phyloP scores from a whole-genome alignment of 2,797 vertebrate species.

The Staurois parvus region DNA sequence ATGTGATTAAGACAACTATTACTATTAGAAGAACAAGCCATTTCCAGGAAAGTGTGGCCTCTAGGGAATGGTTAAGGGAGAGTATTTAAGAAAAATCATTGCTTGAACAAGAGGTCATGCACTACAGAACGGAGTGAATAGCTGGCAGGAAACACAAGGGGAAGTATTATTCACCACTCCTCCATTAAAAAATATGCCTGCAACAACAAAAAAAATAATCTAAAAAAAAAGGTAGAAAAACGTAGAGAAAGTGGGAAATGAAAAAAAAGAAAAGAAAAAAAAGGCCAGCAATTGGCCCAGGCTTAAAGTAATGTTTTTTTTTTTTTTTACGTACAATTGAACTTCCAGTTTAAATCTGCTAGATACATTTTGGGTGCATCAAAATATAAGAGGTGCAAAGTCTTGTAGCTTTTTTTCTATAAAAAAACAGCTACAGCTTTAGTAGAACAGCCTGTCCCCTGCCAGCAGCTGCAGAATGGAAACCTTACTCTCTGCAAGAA shows the following conservation, averaged over 20 bases:
- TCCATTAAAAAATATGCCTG: not conserved
- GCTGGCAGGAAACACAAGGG: conserved; percentile 34
- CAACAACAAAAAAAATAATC: not conserved
- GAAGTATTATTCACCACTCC: conserved; percentile 20
- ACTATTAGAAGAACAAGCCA: conserved; percentile 1
- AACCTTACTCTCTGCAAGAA: no score
- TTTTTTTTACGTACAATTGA: not conserved
- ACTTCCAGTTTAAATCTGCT: no score
- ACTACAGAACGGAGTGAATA: not conserved
- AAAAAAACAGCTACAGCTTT: no score
- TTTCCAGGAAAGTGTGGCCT: conserved; percentile 28
- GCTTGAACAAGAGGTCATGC: conserved; percentile 19
- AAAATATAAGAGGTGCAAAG: no score
- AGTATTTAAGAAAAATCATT: not conserved
- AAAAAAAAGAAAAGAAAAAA: not conserved
- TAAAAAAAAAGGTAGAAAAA: not conserved
- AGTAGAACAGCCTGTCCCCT: no score
- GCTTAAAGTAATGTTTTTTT: no score
- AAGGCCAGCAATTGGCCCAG: no score
- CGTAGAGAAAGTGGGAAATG: not conserved
- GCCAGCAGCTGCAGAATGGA: no score
- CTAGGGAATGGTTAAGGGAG: not conserved
- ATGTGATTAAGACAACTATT: conserved; percentile 3
- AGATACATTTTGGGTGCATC: no score
- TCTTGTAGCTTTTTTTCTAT: no score